Conservation (phyloP, 1,140 invertebrate species). For the Caenorhabditis inopinata region DNA sequence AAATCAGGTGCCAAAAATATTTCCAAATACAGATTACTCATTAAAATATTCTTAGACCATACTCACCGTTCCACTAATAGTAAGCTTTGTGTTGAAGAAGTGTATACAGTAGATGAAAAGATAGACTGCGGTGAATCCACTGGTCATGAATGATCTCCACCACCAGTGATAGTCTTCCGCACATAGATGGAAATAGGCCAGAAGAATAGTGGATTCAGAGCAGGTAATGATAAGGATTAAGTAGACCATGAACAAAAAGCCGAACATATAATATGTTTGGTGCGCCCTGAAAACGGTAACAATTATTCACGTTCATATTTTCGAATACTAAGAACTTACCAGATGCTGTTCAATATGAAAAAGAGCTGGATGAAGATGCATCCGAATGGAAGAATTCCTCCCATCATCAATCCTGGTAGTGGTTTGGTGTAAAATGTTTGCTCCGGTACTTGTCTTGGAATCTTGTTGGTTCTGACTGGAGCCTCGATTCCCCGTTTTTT, state of each 20-base stretch:
- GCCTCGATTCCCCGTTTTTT: slow-evolving; percentile 89
- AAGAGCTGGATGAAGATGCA: slow-evolving; percentile 99
- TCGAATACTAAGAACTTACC: slow-evolving; percentile 72
- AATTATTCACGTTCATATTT: background rate
- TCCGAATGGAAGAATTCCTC: slow-evolving; percentile 94
- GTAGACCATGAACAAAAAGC: slow-evolving; percentile 95
- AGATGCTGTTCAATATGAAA: slow-evolving; percentile 97
- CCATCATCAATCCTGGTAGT: slow-evolving; percentile 84
- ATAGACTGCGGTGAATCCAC: slow-evolving; percentile 95
- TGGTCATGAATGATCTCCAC: slow-evolving; percentile 90
- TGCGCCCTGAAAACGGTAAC: slow-evolving; percentile 74
- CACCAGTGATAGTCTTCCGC: slow-evolving; percentile 81
- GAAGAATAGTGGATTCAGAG: slow-evolving; percentile 93
- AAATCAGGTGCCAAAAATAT: too few relatives aligned
- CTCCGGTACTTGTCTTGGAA: slow-evolving; percentile 94
- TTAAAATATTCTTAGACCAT: too few relatives aligned
- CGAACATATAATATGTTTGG: slow-evolving; percentile 99
- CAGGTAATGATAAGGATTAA: slow-evolving; percentile 95
- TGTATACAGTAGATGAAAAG: slow-evolving; percentile 95
- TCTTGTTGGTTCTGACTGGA: slow-evolving; percentile 96
- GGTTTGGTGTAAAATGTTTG: slow-evolving; percentile 95
- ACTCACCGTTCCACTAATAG: slow-evolving; percentile 78
- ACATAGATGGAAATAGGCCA: slow-evolving; percentile 98
- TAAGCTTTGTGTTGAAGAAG: slow-evolving; percentile 91
- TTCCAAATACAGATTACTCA: too few relatives aligned